Conservation (phyloP, 30 jellyfish, hydroid and myxozoan genomes). For the Turritopsis rubra region DNA sequence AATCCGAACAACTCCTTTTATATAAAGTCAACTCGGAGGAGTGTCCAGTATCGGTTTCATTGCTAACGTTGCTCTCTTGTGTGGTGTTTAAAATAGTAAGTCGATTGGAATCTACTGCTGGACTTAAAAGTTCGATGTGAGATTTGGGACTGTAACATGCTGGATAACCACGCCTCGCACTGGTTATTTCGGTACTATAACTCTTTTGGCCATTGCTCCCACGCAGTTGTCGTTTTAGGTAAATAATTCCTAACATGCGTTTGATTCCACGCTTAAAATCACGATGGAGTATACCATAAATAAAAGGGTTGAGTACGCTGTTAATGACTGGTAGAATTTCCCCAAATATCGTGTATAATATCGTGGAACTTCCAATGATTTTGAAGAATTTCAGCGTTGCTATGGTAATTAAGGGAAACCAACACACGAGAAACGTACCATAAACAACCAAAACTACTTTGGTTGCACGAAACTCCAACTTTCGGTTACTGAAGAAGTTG, state of each 20-base stretch:
- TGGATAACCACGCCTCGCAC: background rate
- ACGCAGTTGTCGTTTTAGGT: background rate
- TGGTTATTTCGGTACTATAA: background rate
- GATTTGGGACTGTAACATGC: background rate
- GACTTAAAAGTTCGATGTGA: background rate
- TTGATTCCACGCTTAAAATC: conserved; percentile 29
- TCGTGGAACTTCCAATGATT: background rate
- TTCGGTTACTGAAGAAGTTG: background rate
- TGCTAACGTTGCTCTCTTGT: background rate
- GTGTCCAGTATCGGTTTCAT: background rate
- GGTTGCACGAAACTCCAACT: conserved; percentile 28
- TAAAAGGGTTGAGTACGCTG: conserved; percentile 26
- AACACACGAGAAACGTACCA: conserved; percentile 46
- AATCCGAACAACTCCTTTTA: background rate
- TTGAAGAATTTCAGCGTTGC: conserved; percentile 5
- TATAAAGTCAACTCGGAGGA: background rate
- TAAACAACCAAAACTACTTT: conserved; percentile 42
- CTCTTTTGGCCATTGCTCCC: background rate
- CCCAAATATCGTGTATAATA: conserved; percentile 11
- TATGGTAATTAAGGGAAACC: conserved; percentile 39
- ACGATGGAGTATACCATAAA: conserved; percentile 31
- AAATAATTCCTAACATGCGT: conserved; percentile 16
- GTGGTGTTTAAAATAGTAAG: background rate
- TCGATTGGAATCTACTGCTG: background rate
- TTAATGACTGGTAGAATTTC: conserved; percentile 28